Conservation (phyloP, 2,888 invertebrate genomes). For the Phaonia tiefii region DNA sequence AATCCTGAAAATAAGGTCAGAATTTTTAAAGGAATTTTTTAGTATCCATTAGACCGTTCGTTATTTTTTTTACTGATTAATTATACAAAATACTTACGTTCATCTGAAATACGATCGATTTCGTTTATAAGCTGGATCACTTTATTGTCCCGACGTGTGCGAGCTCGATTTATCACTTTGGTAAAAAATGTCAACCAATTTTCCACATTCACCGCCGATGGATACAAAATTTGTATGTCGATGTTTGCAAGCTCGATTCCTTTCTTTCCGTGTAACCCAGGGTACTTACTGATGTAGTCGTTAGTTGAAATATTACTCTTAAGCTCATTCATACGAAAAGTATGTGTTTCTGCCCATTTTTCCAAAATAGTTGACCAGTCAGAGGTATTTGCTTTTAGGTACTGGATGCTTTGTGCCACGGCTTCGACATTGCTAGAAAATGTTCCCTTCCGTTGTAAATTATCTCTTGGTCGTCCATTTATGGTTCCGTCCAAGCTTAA, state of each 20-base stretch:
- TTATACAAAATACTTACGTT: constrained; percentile 9
- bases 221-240: not conserved
- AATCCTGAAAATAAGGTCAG: constrained; percentile 16
- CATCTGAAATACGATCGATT: not conserved
- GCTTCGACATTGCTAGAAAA: not conserved
- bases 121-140: not conserved
- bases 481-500: not conserved
- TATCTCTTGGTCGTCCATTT: not conserved
- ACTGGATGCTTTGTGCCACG: not conserved
- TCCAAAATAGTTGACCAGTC: not conserved
- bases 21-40: no score
- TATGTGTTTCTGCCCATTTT: not conserved
- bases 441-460: not conserved
- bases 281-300: constrained; percentile 3
- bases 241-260: not conserved
- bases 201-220: not conserved
- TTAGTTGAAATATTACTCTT: not conserved
- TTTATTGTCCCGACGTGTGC: not conserved
- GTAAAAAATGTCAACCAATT: not conserved
- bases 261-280: not conserved
- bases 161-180: not conserved
- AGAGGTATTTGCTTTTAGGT: not conserved
- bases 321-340: not conserved
- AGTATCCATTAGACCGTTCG: no score
- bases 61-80: no score